Percentiles rank a stretch among this genome's conserved stretches.
These are phyloP conservation scores for Rhegmatorhina hoffmannsi DNA, from an alignment of 2,113 vertebrate species.

Conservation along the genomic window DNA sequence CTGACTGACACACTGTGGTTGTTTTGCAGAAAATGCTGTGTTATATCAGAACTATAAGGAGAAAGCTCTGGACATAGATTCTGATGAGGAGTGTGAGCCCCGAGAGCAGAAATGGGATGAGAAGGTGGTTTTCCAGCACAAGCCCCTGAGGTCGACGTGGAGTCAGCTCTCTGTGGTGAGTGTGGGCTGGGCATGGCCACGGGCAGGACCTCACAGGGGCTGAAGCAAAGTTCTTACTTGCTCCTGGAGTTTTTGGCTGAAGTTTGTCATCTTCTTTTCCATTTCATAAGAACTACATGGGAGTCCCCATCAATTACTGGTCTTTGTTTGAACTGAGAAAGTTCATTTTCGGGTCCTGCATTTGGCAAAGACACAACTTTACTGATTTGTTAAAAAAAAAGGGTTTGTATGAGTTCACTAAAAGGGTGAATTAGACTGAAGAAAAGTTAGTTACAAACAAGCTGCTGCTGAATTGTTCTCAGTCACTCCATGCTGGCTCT, in stretches of 20 bases:
- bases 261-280: neutral
- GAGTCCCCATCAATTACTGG: neutral
- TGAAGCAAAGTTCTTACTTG: neutral
- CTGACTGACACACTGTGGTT: neutral
- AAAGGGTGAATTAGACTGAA: neutral
- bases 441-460: neutral
- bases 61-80: conserved; percentile 93
- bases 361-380: neutral
- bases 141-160: conserved; percentile 89
- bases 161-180: conserved; percentile 92
- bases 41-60: conserved; percentile 98
- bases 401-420: neutral
- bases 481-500: neutral
- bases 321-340: neutral
- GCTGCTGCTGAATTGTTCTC: neutral
- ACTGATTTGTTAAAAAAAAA: neutral
- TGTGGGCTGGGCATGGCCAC: neutral
- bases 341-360: neutral
- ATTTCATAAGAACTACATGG: neutral
- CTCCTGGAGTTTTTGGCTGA: neutral
- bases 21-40: conserved; percentile 86
- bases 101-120: conserved; percentile 79
- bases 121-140: conserved; percentile 85
- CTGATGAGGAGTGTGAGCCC: conserved; percentile 88
- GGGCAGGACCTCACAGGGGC: neutral